Conservation (phyloP, 1,140 invertebrate genomes). For the Aphaenogaster floridana region DNA sequence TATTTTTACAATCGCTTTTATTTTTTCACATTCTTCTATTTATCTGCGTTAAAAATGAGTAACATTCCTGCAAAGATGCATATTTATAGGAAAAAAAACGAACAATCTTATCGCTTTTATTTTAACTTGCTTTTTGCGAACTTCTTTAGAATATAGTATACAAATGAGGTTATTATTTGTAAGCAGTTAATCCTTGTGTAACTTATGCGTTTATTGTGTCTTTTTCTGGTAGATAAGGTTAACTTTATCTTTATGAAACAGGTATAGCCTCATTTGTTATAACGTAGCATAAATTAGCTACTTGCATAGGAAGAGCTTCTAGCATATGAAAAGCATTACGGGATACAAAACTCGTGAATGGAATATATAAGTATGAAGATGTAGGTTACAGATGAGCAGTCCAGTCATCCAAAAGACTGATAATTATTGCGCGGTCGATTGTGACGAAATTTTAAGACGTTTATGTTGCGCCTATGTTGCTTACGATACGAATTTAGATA, state of each 20-base stretch:
- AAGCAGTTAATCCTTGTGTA: not conserved
- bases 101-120: conserved; percentile 53
- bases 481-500: conserved; percentile 60
- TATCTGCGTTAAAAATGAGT: conserved; percentile 65
- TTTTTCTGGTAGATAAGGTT: conserved; percentile 5
- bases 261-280: conserved; percentile 64
- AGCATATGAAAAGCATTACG: conserved; percentile 64
- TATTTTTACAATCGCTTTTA: conserved; percentile 62
- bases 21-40: conserved; percentile 64
- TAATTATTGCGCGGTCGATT: conserved; percentile 14
- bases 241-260: conserved; percentile 33
- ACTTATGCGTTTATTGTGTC: not conserved
- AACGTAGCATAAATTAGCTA: conserved; percentile 67
- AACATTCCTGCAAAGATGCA: conserved; percentile 58
- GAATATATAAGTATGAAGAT: conserved; percentile 49
- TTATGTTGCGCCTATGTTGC: conserved; percentile 36
- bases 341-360: conserved; percentile 42
- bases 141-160: conserved; percentile 57
- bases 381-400: conserved; percentile 39
- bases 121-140: conserved; percentile 70
- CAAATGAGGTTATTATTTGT: conserved; percentile 66
- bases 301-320: conserved; percentile 72
- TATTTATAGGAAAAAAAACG: conserved; percentile 35
- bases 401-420: conserved; percentile 43
- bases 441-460: not conserved